Evolutionary conservation across 2,888 invertebrate species (phyloP), one percentile per base, ranked within the genome.

Genomic region (Pemphredon lugubris): DNA sequence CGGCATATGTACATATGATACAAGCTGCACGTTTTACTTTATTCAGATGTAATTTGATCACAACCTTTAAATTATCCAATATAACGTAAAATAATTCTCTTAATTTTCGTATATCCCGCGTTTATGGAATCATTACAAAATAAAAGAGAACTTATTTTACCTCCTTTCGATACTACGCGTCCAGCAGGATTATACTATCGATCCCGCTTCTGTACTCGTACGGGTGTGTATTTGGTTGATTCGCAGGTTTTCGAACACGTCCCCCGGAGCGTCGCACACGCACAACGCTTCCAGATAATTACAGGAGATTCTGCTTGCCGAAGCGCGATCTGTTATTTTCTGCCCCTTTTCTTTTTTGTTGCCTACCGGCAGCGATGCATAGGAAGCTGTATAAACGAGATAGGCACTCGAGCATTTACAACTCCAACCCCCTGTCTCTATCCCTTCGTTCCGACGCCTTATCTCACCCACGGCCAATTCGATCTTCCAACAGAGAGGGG

Each of bases 361-460:
- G 34, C 3, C 44, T 40, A 32, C 11, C 23, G 30, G 26, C 40
- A 7, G 32, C 26, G 48, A 13, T 50, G 70, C 63, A 70, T 57
- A 67, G 54, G 50, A 67, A 69, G 51, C 67, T 70, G 74, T 57
- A 72, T 45, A 79, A 75, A 79, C 76, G 67, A 79, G 74, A 76
- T 5, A 75, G 63, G 48, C 53, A 60, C 44, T 63, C 47, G 55
- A 45, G 47, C 63, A 59, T 67, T 71, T 54, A 45, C 70, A 57
- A 40, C 53, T 42, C 39, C 34, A 18, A 42, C 20, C 54, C 48
- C 26, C 11, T 53, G 23, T 32, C 58, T 59, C 14, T 23, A 32
- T 14, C 39, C 37, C 48, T 57, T 53, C 60, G 61, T 70, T 50
- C 58, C 40, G 47, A 53, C 48, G 55, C 63, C 66, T 64, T 75